Evolutionary conservation across 1,140 invertebrate species (phyloP).

Genomic region (Pinna nobilis): DNA sequence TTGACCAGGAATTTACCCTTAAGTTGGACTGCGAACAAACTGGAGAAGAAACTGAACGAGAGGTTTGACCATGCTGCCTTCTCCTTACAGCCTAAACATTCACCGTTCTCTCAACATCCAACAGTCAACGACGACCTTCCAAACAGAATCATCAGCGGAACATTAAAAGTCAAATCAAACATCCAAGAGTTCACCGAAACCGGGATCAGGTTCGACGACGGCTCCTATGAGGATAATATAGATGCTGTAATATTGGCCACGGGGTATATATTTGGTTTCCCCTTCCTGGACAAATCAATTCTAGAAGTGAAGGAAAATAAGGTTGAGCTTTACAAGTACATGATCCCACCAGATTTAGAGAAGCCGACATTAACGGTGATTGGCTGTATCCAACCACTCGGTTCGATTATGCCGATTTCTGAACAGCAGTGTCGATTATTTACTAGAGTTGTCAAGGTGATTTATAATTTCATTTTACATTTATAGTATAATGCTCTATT

Average conservation of each 20-base stretch:
- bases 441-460: conserved; percentile 56
- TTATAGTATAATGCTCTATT: too few species aligned
- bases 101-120: conserved; percentile 74
- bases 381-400: conserved; percentile 77
- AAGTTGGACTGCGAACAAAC: too few species aligned
- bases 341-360: conserved; percentile 73
- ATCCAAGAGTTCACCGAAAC: conserved; percentile 66
- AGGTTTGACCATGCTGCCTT: conserved; percentile 76
- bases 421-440: conserved; percentile 58
- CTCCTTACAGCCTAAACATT: conserved; percentile 74
- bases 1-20: too few species aligned
- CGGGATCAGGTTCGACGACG: conserved; percentile 73
- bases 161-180: conserved; percentile 73
- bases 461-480: background rate
- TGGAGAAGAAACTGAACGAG: conserved; percentile 40
- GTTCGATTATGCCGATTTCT: conserved; percentile 76
- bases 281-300: conserved; percentile 63
- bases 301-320: conserved; percentile 61
- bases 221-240: conserved; percentile 61
- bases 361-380: conserved; percentile 75
- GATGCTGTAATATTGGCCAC: conserved; percentile 67
- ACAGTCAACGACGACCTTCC: conserved; percentile 77
- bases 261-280: conserved; percentile 65
- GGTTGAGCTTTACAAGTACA: conserved; percentile 75
- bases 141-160: conserved; percentile 75